These are phyloP conservation scores for Drepana falcataria DNA, from an alignment of 2,888 invertebrate species.

Conservation along the genomic window DNA sequence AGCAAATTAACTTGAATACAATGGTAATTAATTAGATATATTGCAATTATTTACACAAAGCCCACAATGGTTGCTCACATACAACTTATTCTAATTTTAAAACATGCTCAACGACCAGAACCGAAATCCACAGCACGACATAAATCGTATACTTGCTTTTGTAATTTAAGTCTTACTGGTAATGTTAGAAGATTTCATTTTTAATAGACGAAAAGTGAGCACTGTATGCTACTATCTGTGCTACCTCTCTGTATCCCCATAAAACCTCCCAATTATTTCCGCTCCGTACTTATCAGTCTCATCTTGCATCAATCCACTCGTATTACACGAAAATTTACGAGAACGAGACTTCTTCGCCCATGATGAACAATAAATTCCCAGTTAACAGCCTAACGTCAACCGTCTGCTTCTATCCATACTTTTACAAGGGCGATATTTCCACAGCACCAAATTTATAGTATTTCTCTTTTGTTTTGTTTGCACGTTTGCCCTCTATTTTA, in stretches of 20 bases:
- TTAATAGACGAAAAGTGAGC: neutral
- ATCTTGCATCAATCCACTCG: slow-evolving; percentile 65
- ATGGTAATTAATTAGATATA: slow-evolving; percentile 40
- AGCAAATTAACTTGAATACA: slow-evolving; percentile 31
- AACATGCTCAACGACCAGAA: slow-evolving; percentile 49
- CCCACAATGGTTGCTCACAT: slow-evolving; percentile 27
- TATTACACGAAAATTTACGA: slow-evolving; percentile 70
- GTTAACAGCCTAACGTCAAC: slow-evolving; percentile 56
- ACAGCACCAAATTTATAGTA: slow-evolving; percentile 56
- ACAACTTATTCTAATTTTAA: slow-evolving; percentile 42
- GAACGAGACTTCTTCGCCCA: slow-evolving; percentile 50
- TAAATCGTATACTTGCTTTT: slow-evolving; percentile 27
- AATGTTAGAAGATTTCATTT: slow-evolving; percentile 13
- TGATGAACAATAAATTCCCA: slow-evolving; percentile 67
- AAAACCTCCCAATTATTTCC: slow-evolving; percentile 67
- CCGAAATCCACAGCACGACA: slow-evolving; percentile 33
- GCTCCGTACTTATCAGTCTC: slow-evolving; percentile 54
- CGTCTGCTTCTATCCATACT: slow-evolving; percentile 45
- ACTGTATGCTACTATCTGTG: slow-evolving; percentile 9
- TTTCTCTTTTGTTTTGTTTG: slow-evolving; percentile 42
- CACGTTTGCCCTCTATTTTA: slow-evolving; percentile 40
- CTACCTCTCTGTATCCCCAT: slow-evolving; percentile 42
- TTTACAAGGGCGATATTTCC: slow-evolving; percentile 42
- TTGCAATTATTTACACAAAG: slow-evolving; percentile 34
- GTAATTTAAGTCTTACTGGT: slow-evolving; percentile 26